Conservation (phyloP, 1,140 invertebrate genomes). For the Drosophila ironensis region DNA sequence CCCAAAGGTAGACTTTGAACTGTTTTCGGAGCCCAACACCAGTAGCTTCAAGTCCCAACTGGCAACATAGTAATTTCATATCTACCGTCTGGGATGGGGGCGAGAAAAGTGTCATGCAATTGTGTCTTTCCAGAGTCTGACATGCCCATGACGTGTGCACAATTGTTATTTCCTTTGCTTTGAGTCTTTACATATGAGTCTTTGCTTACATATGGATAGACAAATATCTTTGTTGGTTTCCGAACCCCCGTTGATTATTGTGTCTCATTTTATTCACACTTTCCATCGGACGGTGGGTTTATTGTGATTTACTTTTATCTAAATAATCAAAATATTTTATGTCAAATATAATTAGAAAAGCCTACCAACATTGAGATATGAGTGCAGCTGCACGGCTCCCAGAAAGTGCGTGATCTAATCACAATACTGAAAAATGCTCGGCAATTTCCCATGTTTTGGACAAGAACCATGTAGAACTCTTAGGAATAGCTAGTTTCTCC, state of each 20-base stretch:
- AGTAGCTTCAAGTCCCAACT: constrained; percentile 39
- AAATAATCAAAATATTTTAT: constrained; percentile 70
- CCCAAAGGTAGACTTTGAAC: constrained; percentile 14
- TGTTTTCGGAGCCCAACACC: constrained; percentile 59
- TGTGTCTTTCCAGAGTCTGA: constrained; percentile 30
- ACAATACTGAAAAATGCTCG: not conserved
- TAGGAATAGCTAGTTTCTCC: too few relatives aligned
- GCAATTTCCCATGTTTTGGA: too few relatives aligned
- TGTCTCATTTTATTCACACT: constrained; percentile 71
- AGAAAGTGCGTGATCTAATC: constrained; percentile 38
- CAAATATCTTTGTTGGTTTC: constrained; percentile 51
- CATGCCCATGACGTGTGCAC: constrained; percentile 70
- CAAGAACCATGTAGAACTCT: too few relatives aligned
- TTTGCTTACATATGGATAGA: not conserved
- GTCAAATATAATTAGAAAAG: constrained; percentile 52
- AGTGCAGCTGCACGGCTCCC: constrained; percentile 52
- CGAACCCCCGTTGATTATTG: constrained; percentile 53
- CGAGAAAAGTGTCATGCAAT: constrained; percentile 57
- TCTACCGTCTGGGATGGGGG: constrained; percentile 28
- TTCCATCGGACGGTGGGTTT: constrained; percentile 52
- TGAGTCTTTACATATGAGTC: constrained; percentile 19
- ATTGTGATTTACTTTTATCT: constrained; percentile 74
- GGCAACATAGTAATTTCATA: constrained; percentile 74
- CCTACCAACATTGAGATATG: constrained; percentile 43
- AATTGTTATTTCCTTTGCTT: constrained; percentile 67